Evolutionary conservation across 1,140 invertebrate species (phyloP).

Genomic region (Temnothorax longispinosus): DNA sequence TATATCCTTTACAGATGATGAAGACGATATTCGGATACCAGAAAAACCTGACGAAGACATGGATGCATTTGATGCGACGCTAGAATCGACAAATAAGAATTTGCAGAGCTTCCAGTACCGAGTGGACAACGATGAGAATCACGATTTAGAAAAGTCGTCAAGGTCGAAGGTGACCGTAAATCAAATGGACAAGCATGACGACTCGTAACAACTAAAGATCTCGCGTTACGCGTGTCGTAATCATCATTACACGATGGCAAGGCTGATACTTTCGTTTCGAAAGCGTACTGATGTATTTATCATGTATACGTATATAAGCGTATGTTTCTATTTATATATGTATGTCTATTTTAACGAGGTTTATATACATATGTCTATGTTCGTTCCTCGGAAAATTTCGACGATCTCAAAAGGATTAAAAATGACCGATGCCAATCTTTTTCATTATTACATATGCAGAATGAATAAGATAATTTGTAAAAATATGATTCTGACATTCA

Average conservation of each 20-base stretch:
- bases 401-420: conserved; percentile 15
- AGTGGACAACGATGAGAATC: conserved; percentile 80
- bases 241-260: conserved; percentile 32
- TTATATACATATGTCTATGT: conserved; percentile 23
- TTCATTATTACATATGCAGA: conserved; percentile 3
- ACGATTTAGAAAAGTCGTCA: conserved; percentile 65
- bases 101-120: conserved; percentile 86
- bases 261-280: conserved; percentile 45
- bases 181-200: conserved; percentile 18
- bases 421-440: not conserved
- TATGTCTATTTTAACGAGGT: conserved; percentile 33
- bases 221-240: not conserved
- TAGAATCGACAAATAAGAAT: conserved; percentile 85
- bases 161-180: conserved; percentile 67
- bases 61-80: conserved; percentile 85
- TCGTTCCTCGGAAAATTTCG: not conserved
- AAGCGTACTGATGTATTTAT: conserved; percentile 41
- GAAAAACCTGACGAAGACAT: conserved; percentile 64
- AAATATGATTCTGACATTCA: conserved; percentile 14
- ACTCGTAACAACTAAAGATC: conserved; percentile 50
- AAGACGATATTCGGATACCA: conserved; percentile 62
- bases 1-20: conserved; percentile 64
- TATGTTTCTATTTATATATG: conserved; percentile 32
- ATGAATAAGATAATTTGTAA: not conserved
- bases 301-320: conserved; percentile 28